Base-by-base conservation (phyloP, 2,113 vertebrate genomes). In the Porphyrio hochstetteri region DNA sequence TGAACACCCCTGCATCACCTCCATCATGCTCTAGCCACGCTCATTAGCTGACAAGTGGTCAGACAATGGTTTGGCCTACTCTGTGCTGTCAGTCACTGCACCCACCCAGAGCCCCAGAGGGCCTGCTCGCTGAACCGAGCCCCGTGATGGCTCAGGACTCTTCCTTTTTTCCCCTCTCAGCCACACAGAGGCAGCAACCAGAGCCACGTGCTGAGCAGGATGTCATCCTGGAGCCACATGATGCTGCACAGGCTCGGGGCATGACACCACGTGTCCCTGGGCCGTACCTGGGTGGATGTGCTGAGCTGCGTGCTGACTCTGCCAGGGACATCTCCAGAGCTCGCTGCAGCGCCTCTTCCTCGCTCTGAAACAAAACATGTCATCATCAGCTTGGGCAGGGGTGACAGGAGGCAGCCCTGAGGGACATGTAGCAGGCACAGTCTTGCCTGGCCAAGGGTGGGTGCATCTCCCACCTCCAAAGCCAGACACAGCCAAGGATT, bases 311-410 rank as follows among this genome's bases (percentile, higher is more conserved):
- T 25, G 96, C 96, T 1, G 98, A 98, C 88, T 99, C 99, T 64
- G 98, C 98, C 97, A 99, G 94, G 24, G 99, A 99, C 98, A 99
- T 98, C 97, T 99, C 99, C 96, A 99, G 97, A 61, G 99, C 99
- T 91, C 98, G 98, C 90, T 99, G 99, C 91, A 99, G 98, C 31
- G 99, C 99, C 96, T 99, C 99, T 79, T 99, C 99, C 86, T 99
- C 99, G 0, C 98, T 99, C 99, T 99, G 95, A 88, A 93, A 97
- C 18, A 95, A 72, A 94, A 50, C 35, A 68, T 4, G 33, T 74
- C 2, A 3, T 94, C 78, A 92, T 13, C 57, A 71, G 72, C 74
- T 84, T 67, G 70, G 46, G 28, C 2, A 2, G 24, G 18, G 31
- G 10, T 8, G 9, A 18, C 44, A 86, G 44, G 33, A 76, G 16